Percentiles rank a stretch among this genome's conserved stretches.
Evolutionary conservation across 2,797 vertebrate species (phyloP).

Genomic region (Semaprochilodus insignis): DNA sequence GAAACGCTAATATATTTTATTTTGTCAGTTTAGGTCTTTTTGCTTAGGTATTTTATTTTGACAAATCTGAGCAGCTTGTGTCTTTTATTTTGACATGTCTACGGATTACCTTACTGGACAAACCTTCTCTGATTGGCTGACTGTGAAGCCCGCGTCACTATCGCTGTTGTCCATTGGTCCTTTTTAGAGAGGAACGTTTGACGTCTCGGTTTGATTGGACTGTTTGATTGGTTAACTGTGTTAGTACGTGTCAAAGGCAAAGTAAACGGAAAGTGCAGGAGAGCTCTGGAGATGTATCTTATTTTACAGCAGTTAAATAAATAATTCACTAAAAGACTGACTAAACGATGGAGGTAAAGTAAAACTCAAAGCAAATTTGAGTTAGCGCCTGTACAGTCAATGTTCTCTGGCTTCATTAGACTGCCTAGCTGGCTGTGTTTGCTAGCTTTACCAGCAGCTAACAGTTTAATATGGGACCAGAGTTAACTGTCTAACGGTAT

Average conservation of each 20-base stretch:
- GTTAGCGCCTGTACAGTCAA: background rate
- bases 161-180: slow-evolving; percentile 30
- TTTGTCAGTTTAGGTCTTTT: no score
- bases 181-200: background rate
- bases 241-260: slow-evolving; percentile 49
- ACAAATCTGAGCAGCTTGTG: no score
- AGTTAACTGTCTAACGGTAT: background rate
- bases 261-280: slow-evolving; percentile 22
- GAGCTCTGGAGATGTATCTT: background rate
- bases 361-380: background rate
- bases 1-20: no score
- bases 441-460: background rate
- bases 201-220: background rate
- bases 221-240: slow-evolving; percentile 36
- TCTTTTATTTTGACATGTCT: slow-evolving; percentile 38
- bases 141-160: background rate
- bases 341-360: slow-evolving; percentile 76
- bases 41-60: slow-evolving; percentile 35
- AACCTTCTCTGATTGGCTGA: background rate
- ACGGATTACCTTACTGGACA: background rate
- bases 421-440: background rate
- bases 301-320: background rate
- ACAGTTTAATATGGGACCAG: no score
- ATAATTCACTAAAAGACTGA: background rate
- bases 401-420: background rate